Conservation (phyloP, 2,113 vertebrate species). For the Tychaedon coryphoeus region DNA sequence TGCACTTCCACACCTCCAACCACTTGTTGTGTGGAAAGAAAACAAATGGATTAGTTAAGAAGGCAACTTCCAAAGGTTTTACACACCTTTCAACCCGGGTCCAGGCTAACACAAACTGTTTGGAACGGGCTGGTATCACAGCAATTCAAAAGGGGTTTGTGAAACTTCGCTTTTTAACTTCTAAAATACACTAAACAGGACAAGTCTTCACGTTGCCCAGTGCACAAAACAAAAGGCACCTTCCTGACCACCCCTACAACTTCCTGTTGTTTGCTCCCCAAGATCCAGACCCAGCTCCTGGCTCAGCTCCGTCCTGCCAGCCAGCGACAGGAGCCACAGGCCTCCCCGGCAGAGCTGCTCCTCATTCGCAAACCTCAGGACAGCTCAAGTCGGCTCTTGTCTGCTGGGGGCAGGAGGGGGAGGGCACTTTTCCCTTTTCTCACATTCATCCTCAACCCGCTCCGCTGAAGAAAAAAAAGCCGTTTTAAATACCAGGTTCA, state of each 20-base stretch:
- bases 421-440: slow-evolving; percentile 3
- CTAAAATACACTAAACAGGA: rapidly evolving
- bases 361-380: neutral
- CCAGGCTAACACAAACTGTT: neutral
- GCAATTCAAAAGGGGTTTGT: neutral
- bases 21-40: slow-evolving; percentile 18
- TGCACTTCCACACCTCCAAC: neutral
- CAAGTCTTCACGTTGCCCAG: rapidly evolving
- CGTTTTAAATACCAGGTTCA: neutral
- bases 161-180: neutral
- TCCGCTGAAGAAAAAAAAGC: neutral
- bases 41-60: neutral
- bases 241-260: neutral
- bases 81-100: neutral
- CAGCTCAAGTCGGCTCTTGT: neutral
- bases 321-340: neutral
- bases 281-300: neutral
- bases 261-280: neutral
- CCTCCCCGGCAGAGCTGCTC: neutral
- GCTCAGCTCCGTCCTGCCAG: neutral
- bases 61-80: neutral
- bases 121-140: rapidly evolving
- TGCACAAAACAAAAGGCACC: neutral
- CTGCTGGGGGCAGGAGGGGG: neutral
- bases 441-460: neutral